Evolutionary conservation across 1,140 invertebrate genomes (phyloP).

Genomic region (Asbolus verrucosus): DNA sequence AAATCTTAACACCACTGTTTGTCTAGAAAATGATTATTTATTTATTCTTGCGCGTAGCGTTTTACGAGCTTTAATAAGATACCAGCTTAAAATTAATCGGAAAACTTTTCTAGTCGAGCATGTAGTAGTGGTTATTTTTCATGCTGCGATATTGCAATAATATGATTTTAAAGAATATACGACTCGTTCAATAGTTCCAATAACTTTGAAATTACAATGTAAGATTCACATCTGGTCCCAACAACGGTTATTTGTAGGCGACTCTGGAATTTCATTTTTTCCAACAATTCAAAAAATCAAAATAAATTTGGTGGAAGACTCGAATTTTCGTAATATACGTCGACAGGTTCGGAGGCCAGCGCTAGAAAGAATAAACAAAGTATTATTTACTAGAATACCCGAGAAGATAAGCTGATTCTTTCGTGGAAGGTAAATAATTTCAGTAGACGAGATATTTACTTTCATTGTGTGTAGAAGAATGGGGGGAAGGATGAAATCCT

Average conservation of each 20-base stretch:
- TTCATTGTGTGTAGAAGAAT: background rate
- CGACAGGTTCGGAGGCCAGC: background rate
- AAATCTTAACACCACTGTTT: slow-evolving; percentile 18
- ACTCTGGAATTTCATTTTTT: background rate
- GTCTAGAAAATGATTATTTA: slow-evolving; percentile 11
- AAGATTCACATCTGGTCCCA: too few relatives aligned
- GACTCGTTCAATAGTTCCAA: too few relatives aligned
- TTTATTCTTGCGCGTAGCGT: background rate
- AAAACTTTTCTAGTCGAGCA: background rate
- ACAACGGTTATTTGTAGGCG: too few relatives aligned
- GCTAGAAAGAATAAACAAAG: background rate
- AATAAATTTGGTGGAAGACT: too few relatives aligned
- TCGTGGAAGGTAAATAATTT: slow-evolving; percentile 14
- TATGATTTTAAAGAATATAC: too few relatives aligned
- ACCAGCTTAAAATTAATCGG: background rate
- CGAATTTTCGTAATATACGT: too few relatives aligned
- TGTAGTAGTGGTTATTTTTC: too few relatives aligned
- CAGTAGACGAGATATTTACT: background rate
- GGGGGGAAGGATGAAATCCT: background rate
- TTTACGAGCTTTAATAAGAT: background rate
- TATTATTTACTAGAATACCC: background rate
- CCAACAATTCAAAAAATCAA: too few relatives aligned
- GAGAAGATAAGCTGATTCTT: background rate
- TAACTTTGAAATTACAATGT: too few relatives aligned
- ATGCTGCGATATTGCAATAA: too few relatives aligned